These are phyloP conservation scores for Bombus sylvicola DNA, from an alignment of 1,140 invertebrate species.

Conservation along the genomic window DNA sequence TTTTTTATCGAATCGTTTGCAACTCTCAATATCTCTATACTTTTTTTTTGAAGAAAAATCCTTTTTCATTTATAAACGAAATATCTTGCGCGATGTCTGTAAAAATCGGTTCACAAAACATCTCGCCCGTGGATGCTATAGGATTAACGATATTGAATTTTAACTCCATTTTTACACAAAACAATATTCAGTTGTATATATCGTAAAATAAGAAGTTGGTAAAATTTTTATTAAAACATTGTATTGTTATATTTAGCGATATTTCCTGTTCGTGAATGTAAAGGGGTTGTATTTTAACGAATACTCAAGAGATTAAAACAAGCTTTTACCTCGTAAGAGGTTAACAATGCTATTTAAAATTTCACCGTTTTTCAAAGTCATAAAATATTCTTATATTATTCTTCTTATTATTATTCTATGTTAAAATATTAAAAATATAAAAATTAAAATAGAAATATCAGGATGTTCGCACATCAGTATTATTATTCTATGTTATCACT, in stretches of 20 bases:
- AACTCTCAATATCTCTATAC: background rate
- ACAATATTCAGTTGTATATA: background rate
- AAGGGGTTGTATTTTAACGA: background rate
- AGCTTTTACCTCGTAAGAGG: background rate
- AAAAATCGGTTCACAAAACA: too few species aligned
- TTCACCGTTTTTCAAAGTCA: background rate
- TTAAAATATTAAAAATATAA: too few species aligned
- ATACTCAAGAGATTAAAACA: background rate
- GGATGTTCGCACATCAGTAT: too few species aligned
- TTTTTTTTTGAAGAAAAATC: background rate
- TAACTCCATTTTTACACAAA: background rate
- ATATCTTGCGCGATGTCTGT: background rate
- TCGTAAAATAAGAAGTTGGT: background rate
- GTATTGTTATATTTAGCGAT: too few species aligned
- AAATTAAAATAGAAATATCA: too few species aligned
- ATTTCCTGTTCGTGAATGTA: background rate
- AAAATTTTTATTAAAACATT: too few species aligned
- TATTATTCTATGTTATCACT: too few species aligned
- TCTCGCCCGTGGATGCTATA: background rate
- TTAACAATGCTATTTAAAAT: background rate
- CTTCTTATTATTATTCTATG: too few species aligned
- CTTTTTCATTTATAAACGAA: background rate
- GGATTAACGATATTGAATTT: background rate
- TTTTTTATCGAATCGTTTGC: background rate
- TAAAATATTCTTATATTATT: too few species aligned